A percentile compares a stretch with the other conserved stretches of the same genome.
These are phyloP conservation scores for Lissocephala sabroskyi DNA, from an alignment of 2,888 invertebrate species.

Conservation along the genomic window DNA sequence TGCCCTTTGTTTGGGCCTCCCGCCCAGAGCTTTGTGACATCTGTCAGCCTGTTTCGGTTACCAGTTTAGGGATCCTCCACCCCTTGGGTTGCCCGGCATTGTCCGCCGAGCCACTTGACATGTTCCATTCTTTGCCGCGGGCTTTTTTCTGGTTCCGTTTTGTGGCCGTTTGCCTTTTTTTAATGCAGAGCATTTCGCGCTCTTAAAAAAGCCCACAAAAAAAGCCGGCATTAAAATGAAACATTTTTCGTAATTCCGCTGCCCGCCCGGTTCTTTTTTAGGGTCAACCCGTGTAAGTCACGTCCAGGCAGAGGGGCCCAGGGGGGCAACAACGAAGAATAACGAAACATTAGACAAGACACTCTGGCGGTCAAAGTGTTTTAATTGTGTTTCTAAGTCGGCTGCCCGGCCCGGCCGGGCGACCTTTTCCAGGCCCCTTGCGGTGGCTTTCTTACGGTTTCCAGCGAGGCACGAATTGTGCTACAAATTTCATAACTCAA, in stretches of 20 bases:
- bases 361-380: too few relatives aligned
- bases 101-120: slow-evolving; percentile 4
- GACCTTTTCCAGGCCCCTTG: slow-evolving; percentile 57
- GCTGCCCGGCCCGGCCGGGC: slow-evolving; percentile 43
- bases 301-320: too few relatives aligned
- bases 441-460: slow-evolving; percentile 39
- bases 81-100: too few relatives aligned
- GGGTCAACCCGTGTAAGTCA: slow-evolving; percentile 49
- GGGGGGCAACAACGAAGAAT: too few relatives aligned
- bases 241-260: slow-evolving; percentile 17
- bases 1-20: slow-evolving; percentile 13
- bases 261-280: slow-evolving; percentile 25
- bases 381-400: slow-evolving; percentile 60
- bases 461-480: slow-evolving; percentile 5
- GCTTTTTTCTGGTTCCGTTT: slow-evolving; percentile 1
- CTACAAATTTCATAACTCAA: slow-evolving; percentile 42
- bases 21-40: too few relatives aligned
- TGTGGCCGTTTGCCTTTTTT: slow-evolving; percentile 17
- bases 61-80: too few relatives aligned
- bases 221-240: slow-evolving; percentile 7
- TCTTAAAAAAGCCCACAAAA: slow-evolving; percentile 32
- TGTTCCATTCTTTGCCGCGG: slow-evolving; percentile 1
- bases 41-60: too few relatives aligned
- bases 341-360: too few relatives aligned
- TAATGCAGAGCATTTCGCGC: slow-evolving; percentile 53